Base-by-base conservation (phyloP, 2,888 invertebrate genomes). In the Chrysotoxum bicinctum region DNA sequence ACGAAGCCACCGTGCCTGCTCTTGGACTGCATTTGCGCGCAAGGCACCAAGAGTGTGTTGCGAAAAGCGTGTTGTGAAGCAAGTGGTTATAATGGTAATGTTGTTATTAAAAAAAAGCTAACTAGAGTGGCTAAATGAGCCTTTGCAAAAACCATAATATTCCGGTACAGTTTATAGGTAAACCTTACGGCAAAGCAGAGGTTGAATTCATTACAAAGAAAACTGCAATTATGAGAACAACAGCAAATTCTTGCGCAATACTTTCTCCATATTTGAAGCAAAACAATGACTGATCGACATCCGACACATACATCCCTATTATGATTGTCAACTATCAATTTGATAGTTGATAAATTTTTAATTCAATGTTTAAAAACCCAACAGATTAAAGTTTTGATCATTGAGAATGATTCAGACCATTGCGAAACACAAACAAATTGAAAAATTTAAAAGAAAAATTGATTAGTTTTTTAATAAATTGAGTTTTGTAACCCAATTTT, bases 21-120 rank as follows among this genome's bases (percentile, higher is more conserved):
- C 85, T 85, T 85, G 85, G 85, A 77, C 81, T 85, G 85, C 76
- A 81, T 81, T 81, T 76, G 68, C 68, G 69, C 76, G 73, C 81
- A 58, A 77, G 76, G 76, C 74, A 64, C 45, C 64, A 45, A 43
- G 3, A 35, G 35, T 14, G 50, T 66, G 62, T 85, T 81, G 73
- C 76, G 73, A 85, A 85, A 85, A 85, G 30, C 32, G 37, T 73
- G 68, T 66, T 80, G 80, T 80, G 75, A 60, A 84, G 80, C 80
- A 84, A 80, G 84, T 84, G 70, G 75, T 56, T 81, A 64, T 84
- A 84, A 74, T 30, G 48, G 26, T 40, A 40, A 69, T 72, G 45
- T 60, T 69, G 73, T 21, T 54, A 40, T 37, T 32, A 7, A 30
- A 54, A 21, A 30, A 40, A 35, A n/a, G 45, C 19, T 50, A 52